These are phyloP conservation scores for Monomorium pharaonis DNA, from an alignment of 1,140 invertebrate genomes.

Conservation along the genomic window DNA sequence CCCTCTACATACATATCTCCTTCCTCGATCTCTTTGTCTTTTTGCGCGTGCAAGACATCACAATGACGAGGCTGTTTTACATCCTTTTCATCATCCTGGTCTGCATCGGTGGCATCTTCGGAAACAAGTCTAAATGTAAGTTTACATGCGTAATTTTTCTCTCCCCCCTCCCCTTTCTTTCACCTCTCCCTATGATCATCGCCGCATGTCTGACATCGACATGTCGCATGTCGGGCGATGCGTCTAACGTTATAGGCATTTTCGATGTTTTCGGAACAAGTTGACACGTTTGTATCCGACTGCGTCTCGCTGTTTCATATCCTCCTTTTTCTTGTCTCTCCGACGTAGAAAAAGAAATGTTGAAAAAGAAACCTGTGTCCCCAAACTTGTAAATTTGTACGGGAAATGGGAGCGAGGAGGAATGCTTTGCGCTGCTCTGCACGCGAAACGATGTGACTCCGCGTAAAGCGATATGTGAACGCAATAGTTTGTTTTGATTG, in stretches of 20 bases:
- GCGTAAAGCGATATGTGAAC: neutral
- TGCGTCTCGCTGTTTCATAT: too few species aligned
- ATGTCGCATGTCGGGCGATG: too few species aligned
- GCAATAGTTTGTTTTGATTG: slow-evolving; percentile 35
- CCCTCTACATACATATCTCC: too few species aligned
- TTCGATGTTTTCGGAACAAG: too few species aligned
- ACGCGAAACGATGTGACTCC: neutral
- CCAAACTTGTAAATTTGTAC: too few species aligned
- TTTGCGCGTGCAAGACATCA: neutral
- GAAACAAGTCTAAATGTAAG: slow-evolving; percentile 80
- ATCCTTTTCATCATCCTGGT: slow-evolving; percentile 64
- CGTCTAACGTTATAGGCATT: too few species aligned
- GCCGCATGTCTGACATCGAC: too few species aligned
- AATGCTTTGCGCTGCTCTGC: neutral
- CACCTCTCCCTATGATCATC: neutral
- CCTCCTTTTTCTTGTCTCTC: neutral
- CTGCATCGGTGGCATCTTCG: slow-evolving; percentile 63
- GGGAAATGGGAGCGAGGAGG: too few species aligned
- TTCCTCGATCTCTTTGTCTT: neutral
- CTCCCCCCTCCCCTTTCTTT: too few species aligned
- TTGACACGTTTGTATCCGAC: too few species aligned
- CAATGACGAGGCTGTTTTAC: slow-evolving; percentile 71
- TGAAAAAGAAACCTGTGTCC: too few species aligned
- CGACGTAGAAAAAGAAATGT: neutral
- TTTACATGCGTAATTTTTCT: slow-evolving; percentile 27